phyloP scores from a whole-genome alignment of 2,797 vertebrate genomes.

The Syngnathus acus region DNA sequence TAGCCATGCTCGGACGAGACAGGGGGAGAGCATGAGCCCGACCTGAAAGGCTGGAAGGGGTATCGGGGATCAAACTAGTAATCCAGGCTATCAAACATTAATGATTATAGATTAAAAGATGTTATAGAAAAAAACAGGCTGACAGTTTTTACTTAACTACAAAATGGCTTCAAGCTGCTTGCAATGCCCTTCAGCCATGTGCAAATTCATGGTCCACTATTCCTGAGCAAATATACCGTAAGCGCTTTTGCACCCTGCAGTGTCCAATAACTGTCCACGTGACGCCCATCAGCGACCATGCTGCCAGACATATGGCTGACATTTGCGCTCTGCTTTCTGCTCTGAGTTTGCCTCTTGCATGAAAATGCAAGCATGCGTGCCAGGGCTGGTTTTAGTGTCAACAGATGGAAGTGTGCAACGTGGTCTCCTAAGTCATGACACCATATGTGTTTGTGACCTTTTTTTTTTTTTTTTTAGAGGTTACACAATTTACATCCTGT shows the following conservation, averaged over 20 bases:
- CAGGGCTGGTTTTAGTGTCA: slow-evolving; percentile 31
- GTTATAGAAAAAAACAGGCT: background rate
- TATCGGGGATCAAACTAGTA: slow-evolving; percentile 11
- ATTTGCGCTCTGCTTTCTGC: slow-evolving; percentile 39
- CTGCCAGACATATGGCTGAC: slow-evolving; percentile 46
- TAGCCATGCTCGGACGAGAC: slow-evolving; percentile 62
- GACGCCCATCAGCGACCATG: slow-evolving; percentile 37
- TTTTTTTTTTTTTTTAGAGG: background rate
- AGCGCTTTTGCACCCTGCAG: slow-evolving; percentile 28
- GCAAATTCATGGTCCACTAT: slow-evolving; percentile 19
- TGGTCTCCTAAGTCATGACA: background rate
- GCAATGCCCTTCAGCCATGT: slow-evolving; percentile 13
- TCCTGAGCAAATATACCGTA: slow-evolving; percentile 6
- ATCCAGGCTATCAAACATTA: background rate
- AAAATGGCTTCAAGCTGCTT: slow-evolving; percentile 5
- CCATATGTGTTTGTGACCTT: background rate
- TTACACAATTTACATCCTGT: background rate
- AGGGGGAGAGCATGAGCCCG: slow-evolving; percentile 67
- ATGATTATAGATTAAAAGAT: background rate
- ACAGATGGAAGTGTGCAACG: slow-evolving; percentile 29
- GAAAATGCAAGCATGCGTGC: slow-evolving; percentile 29
- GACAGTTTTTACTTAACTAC: background rate
- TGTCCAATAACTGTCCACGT: slow-evolving; percentile 30
- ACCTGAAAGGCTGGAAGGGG: slow-evolving; percentile 69
- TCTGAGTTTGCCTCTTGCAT: slow-evolving; percentile 40